Base-by-base conservation (phyloP, 2,888 invertebrate species). In the Lasioglossum pauxillum region DNA sequence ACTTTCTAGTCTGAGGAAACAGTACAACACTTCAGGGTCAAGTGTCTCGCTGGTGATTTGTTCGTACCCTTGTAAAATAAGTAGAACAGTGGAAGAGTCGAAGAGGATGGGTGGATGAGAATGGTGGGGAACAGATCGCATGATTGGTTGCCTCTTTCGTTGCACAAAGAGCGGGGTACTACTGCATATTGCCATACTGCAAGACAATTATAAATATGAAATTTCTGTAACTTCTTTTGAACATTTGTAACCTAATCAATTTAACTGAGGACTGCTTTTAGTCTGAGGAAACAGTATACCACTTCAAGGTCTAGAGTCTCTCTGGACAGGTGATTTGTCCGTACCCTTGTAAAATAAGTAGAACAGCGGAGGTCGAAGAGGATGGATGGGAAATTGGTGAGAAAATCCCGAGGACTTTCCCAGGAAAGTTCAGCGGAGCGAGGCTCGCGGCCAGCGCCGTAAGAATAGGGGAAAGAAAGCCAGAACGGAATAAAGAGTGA, bases 381-480 rank as follows among this genome's bases (percentile, higher is more conserved):
- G 23, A 69, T 8, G 35, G 35, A 23, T 12, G 69, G 49, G 31
- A 49, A 73, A 46, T 1, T 49, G 12, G 73, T 49, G 73, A 73
- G 46, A 73, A 73, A 73, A 73, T 46, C 44, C 49, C 4, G 19
- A 16, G 3, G 3, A 49, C 31, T 35, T 49, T 73, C 73, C 49
- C 49, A 35, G 49, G 49, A 35, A 49, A 49, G 73, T 49, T 35
- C 46, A 31, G 0, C 73, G 73, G 10, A 4, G 49, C 10, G 57
- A 75, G 14, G 75, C 57, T 60, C 57, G 67, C 46, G 67, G 46
- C 38, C 53, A 78, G 35, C 23, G 35, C 27, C 74, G 64, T n/a
- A 31, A 73, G 78, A 74, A 80, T 74, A 78, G 71, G 31, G 85
- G 78, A 79, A 78, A 80, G 67, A 83, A 82, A 67, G 73, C 77